phyloP scores from a whole-genome alignment of 2,888 invertebrate species.

The Dexiosoma caninum region DNA sequence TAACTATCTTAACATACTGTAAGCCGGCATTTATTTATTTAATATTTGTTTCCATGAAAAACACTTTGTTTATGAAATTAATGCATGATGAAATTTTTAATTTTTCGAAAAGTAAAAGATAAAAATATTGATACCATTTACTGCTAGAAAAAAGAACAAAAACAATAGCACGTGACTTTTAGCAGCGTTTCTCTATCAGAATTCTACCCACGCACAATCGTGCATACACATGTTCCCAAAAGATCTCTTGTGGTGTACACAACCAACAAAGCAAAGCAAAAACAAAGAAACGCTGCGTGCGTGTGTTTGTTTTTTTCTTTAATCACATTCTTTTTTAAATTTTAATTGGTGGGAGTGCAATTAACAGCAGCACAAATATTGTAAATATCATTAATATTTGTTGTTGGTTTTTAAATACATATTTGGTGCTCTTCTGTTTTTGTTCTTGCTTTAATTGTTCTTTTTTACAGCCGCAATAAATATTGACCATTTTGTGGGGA shows the following conservation, averaged over 20 bases:
- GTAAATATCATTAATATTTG: slow-evolving; percentile 25
- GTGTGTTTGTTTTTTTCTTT: background rate
- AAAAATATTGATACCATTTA: background rate
- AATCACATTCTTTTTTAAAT: no score
- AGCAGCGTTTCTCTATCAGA: background rate
- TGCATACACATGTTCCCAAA: background rate
- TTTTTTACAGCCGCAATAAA: slow-evolving; percentile 14
- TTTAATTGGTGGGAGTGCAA: slow-evolving; percentile 14
- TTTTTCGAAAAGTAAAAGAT: no score
- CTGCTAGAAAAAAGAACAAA: background rate
- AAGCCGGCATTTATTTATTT: no score
- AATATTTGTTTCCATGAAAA: no score
- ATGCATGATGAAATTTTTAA: no score
- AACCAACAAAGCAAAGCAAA: background rate
- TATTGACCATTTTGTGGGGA: slow-evolving; percentile 23
- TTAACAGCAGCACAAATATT: slow-evolving; percentile 12
- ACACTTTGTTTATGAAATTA: no score
- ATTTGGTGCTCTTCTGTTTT: background rate
- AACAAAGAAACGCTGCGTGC: background rate
- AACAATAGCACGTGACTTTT: slow-evolving; percentile 15
- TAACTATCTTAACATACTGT: no score
- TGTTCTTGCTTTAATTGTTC: background rate
- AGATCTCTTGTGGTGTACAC: background rate
- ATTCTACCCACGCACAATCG: background rate
- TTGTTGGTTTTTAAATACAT: slow-evolving; percentile 30